A percentile compares a stretch with the other conserved stretches of the same genome.
These are phyloP conservation scores for Phortica magna DNA, from an alignment of 2,888 invertebrate species.

Conservation along the genomic window DNA sequence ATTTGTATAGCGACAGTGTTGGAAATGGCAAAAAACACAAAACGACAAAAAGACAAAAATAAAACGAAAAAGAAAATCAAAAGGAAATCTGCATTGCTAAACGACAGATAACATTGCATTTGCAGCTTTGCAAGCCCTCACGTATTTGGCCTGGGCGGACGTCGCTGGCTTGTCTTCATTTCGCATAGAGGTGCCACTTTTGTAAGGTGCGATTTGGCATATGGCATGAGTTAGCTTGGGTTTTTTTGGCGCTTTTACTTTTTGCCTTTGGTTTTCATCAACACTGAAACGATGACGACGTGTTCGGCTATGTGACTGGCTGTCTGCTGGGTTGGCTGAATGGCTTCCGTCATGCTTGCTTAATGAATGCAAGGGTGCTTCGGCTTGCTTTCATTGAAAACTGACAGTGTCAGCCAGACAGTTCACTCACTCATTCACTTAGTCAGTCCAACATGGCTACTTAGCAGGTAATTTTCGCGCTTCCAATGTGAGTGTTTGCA, in stretches of 20 bases:
- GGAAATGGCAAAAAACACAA: neutral
- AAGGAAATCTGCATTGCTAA: neutral
- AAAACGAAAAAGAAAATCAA: too few species aligned
- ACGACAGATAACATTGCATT: neutral
- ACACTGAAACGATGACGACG: too few species aligned
- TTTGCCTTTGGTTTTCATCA: neutral
- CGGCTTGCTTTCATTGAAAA: neutral
- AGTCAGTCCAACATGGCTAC: neutral
- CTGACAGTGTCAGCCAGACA: neutral
- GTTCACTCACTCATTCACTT: neutral
- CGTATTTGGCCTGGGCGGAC: neutral
- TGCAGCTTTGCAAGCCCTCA: neutral
- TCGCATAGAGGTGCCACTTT: neutral
- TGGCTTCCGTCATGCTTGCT: too few species aligned
- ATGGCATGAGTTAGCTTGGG: neutral
- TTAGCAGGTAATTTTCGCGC: conserved; percentile 15
- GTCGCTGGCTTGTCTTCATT: neutral
- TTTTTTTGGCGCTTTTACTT: neutral
- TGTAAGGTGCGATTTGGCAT: neutral
- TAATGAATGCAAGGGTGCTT: neutral
- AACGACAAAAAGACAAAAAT: neutral
- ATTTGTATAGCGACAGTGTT: neutral
- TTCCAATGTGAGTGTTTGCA: neutral
- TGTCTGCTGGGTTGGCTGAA: too few species aligned
- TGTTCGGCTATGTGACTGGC: too few species aligned